Evolutionary conservation across 2,797 vertebrate genomes (phyloP), one percentile per base, ranked within the genome.

Genomic region (Hipposideros larvatus): DNA sequence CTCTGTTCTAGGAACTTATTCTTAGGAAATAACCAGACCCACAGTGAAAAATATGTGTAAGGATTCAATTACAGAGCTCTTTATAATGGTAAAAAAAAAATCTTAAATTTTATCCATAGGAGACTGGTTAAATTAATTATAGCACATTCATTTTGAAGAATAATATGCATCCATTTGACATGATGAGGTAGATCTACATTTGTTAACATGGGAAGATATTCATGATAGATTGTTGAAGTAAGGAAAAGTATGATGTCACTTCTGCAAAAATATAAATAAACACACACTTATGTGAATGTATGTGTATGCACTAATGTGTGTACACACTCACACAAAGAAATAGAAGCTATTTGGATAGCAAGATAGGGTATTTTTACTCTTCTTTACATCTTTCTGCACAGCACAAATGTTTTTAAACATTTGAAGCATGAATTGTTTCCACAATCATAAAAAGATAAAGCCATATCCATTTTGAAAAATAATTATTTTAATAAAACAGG

Each of bases 1-100:
- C 85, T 90, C 94, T 75, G 86, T 96, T 80, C 92, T 92, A 94
- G 65, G 55, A 94, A 97, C 66, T 87, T 95, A 74, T 66, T 96
- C 91, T 96, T 87, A 91, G 82, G 74, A 96, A 96, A 89, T 57
- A 95, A 88, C 63, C 71, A 95, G 85, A 95, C 21, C 55, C 24
- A 37, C 3, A 24, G 90, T 89, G 92, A 95, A 95, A 95, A 84
- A 28, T 37, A 75, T 68, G 21, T 74, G 26, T 89, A 80, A 89
- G 83, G 90, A 97, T 77, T 74, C 86, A 94, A 84, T 97, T 92
- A 95, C 11, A 71, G 78, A 95, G 16, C 21, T 91, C 83, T 82
- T 94, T 55, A 91, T 91, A 92, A 83, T 77, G 68, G 41, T 71
- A 11, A 43, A 82, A 53, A 53, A 53, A 89, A 78, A 95, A 57